Base-by-base conservation (phyloP, 2,797 vertebrate genomes). In the Tragelaphus eurycerus region DNA sequence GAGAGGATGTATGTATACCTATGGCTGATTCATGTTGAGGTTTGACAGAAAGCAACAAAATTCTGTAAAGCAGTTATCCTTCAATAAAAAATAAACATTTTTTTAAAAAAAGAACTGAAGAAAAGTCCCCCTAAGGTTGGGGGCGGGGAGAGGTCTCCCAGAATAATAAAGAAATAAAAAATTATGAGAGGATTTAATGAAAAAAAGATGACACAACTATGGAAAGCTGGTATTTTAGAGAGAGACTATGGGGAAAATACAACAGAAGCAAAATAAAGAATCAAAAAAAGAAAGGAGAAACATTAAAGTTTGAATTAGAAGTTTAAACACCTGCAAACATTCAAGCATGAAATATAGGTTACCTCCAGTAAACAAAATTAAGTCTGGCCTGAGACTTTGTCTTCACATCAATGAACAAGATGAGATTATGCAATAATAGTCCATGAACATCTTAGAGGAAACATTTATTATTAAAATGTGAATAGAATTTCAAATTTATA, bases 401-500 rank as follows among this genome's bases (percentile, higher is more conserved):
- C 14, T 82, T 94, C 55, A 67, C 21, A 50, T 87, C 48, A 82
- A 19, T 67, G 54, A 81, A 52, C 29, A 96, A 59, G 71, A 52
- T 31, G 43, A 67, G 21, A 34, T 7, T 46, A 29, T 62, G 31
- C 27, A 48, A n/a, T 83, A 55, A 90, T 19, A 76, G 34, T 71
- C 31, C 60, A 12, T 6, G 57, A 62, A 94, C 76, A 67, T 86
- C 46, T 94, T 84, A 23, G 1, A 57, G 16, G 50, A 90, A 89
- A 95, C 3, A 94, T 93, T 95, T 90, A 86, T 90, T 23, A 88
- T 90, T 82, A 89, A 86, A 97, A 81, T 92, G 27, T 93, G 54
- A 93, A 88, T 81, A 90, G 62, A 50, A 88, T 78, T 84, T 93
- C 17, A 92, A 88, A 15, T 89, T 97, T 79, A 85, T 57, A 94